Evolutionary conservation across 2,888 invertebrate genomes (phyloP).

Genomic region (Meteorus cinctellus): DNA sequence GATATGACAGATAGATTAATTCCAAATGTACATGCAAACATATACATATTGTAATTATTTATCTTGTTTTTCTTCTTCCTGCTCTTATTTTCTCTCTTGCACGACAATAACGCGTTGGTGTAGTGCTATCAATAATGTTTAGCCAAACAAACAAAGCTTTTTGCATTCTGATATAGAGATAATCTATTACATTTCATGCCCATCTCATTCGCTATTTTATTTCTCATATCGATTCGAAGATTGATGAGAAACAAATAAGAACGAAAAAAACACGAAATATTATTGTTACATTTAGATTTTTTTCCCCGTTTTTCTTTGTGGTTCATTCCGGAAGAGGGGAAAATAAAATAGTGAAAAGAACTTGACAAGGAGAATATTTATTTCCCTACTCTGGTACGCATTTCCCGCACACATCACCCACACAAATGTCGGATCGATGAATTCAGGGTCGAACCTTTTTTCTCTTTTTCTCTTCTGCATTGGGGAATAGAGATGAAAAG

Average conservation of each 20-base stretch:
- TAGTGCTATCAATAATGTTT: neutral
- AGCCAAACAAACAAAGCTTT: slow-evolving; percentile 3
- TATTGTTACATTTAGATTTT: neutral
- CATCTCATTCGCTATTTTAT: neutral
- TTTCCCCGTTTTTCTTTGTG: neutral
- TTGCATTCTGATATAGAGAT: neutral
- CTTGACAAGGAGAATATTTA: slow-evolving; percentile 2
- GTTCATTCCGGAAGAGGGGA: slow-evolving; percentile 17
- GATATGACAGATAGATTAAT: neutral
- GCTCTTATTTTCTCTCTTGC: neutral
- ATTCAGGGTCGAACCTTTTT: slow-evolving; percentile 42
- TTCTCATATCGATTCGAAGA: neutral
- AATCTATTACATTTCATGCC: neutral
- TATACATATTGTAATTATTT: neutral
- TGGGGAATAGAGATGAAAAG: slow-evolving; percentile 41
- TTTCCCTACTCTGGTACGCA: slow-evolving; percentile 1
- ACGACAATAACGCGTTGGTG: neutral
- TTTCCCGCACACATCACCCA: slow-evolving; percentile 18
- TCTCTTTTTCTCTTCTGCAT: slow-evolving; percentile 17
- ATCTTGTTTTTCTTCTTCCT: neutral
- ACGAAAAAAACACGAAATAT: neutral
- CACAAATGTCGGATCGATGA: slow-evolving; percentile 48
- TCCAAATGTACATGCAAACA: neutral
- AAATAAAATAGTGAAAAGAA: slow-evolving; percentile 2
- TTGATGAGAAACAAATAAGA: neutral